Percentiles rank a stretch among this genome's conserved stretches.
Conservation (phyloP, 2,113 vertebrate species). For the Cyanistes caeruleus region DNA sequence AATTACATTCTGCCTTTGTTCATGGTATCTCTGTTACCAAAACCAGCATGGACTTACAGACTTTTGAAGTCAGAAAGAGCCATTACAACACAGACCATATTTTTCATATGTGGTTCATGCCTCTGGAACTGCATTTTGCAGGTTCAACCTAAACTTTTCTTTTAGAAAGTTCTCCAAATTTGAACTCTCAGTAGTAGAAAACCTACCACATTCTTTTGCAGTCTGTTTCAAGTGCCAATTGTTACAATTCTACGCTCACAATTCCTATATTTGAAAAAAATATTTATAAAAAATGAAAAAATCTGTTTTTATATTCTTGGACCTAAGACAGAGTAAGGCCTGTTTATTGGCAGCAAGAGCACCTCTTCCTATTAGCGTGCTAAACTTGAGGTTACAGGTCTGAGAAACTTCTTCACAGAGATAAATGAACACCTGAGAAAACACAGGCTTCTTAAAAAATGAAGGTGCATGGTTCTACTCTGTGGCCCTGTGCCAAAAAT, state of each 20-base stretch:
- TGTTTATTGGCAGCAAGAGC: not conserved
- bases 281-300: not conserved
- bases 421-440: slow-evolving; percentile 67
- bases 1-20: not conserved
- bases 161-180: not conserved
- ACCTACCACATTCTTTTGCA: not conserved
- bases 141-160: not conserved
- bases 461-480: slow-evolving; percentile 8
- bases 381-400: slow-evolving; percentile 23
- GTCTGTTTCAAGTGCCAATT: not conserved
- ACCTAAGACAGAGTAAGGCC: not conserved
- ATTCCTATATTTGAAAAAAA: not conserved
- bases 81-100: not conserved
- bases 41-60: not conserved
- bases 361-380: not conserved
- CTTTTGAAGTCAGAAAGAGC: not conserved
- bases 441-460: slow-evolving; percentile 33
- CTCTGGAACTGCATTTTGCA: not conserved
- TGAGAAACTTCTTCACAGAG: slow-evolving; percentile 43
- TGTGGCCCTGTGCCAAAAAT: slow-evolving; percentile 40
- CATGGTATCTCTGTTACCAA: not conserved
- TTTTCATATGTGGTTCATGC: not conserved
- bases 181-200: not conserved
- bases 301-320: not conserved
- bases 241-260: not conserved